phyloP scores from a whole-genome alignment of 2,797 vertebrate species.

The Micrastur ruficollis region DNA sequence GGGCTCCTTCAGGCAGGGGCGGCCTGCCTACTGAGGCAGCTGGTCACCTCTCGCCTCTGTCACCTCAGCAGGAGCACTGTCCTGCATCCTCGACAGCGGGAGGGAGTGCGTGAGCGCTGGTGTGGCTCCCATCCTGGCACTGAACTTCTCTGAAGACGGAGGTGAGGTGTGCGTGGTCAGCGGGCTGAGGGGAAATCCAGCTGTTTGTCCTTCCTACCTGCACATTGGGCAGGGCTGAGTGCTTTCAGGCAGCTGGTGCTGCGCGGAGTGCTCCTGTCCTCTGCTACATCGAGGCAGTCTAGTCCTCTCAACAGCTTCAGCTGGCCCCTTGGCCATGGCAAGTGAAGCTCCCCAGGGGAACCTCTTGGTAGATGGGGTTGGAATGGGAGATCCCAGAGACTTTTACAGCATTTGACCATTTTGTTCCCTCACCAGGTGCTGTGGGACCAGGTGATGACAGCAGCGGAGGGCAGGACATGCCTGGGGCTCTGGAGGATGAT shows the following conservation, averaged over 20 bases:
- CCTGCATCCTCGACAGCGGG: background rate
- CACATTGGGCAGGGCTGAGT: rapidly evolving
- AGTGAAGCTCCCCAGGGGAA: background rate
- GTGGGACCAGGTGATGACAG: background rate
- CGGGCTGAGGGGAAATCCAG: background rate
- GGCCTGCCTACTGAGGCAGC: too few species aligned
- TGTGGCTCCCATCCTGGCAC: background rate
- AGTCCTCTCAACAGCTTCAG: background rate
- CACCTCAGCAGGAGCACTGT: background rate
- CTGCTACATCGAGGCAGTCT: rapidly evolving
- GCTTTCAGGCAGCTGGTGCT: background rate
- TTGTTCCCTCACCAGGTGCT: background rate
- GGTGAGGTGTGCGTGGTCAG: background rate
- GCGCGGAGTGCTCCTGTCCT: background rate
- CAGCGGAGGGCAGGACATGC: background rate
- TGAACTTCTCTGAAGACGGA: slow-evolving; percentile 25
- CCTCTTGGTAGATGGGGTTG: background rate
- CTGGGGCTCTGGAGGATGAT: slow-evolving; percentile 35
- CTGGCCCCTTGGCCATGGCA: background rate
- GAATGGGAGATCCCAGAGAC: background rate
- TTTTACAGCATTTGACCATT: rapidly evolving
- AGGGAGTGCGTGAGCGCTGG: background rate
- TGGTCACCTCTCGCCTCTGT: background rate
- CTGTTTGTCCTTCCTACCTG: background rate
- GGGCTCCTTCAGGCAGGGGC: too few species aligned